phyloP scores from a whole-genome alignment of 2,888 invertebrate genomes.

The Drosophila neotestacea region DNA sequence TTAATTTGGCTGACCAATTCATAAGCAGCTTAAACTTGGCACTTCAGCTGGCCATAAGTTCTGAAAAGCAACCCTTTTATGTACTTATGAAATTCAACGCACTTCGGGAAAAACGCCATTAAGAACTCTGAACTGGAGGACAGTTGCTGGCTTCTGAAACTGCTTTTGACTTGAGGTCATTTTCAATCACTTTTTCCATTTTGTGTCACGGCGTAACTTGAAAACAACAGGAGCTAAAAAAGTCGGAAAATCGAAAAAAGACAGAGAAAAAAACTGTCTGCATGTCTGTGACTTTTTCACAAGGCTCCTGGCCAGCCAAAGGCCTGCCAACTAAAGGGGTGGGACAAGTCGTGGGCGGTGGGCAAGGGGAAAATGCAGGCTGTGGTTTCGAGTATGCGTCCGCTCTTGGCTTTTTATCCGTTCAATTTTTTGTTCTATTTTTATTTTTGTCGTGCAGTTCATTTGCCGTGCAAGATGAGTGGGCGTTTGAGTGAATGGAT shows the following conservation, averaged over 20 bases:
- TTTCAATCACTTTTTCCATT: constrained; percentile 78
- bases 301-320: constrained; percentile 41
- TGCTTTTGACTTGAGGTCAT: constrained; percentile 79
- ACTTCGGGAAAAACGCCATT: constrained; percentile 59
- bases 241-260: constrained; percentile 3
- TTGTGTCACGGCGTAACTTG: constrained; percentile 56
- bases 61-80: constrained; percentile 42
- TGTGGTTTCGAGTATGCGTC: constrained; percentile 61
- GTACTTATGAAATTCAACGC: constrained; percentile 52
- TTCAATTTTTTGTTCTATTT: constrained; percentile 4
- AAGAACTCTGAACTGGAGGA: constrained; percentile 56
- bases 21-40: constrained; percentile 32
- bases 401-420: constrained; percentile 44
- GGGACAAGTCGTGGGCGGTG: neutral
- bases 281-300: constrained; percentile 63
- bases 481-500: constrained; percentile 46
- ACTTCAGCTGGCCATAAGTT: constrained; percentile 24
- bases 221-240: constrained; percentile 44
- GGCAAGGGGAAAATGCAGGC: constrained; percentile 36
- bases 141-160: constrained; percentile 54
- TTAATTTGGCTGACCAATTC: constrained; percentile 8
- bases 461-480: constrained; percentile 68
- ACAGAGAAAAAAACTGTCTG: constrained; percentile 39
- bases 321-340: constrained; percentile 22
- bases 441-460: constrained; percentile 57